Base-by-base conservation (phyloP, 35 echinoderm and acorn worm species). In the Anneissia japonica region DNA sequence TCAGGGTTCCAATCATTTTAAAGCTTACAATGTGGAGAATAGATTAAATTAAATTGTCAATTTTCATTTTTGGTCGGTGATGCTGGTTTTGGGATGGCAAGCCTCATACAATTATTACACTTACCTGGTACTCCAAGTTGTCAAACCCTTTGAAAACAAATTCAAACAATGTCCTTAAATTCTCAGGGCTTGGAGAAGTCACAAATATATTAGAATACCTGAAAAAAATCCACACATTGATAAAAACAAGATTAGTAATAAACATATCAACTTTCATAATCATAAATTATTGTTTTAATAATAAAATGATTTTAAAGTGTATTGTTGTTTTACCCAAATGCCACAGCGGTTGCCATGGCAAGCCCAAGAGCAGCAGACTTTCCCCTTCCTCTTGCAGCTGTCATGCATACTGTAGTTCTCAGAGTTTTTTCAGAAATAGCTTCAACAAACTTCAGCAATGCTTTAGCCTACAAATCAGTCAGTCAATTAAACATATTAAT, bases 151-250 rank as follows among this genome's bases (percentile, higher is more conserved):
- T 97, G 88, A 97, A 97, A 41, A 97, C 86, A 88, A 97, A 97
- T 77, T 97, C 95, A 97, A 97, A 97, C 37, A 97, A 46, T 13
- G 95, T 97, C 32, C 91, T 74, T 7, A 97, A 82, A 86, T 97
- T 97, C 79, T 97, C 95, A 21, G 95, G 95, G 38, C 95, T 97
- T 16, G 95, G 95, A 31, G 95, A 88, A 11, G 95, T 97, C 88
- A 97, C 95, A 91, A 97, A 97, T 30, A 97, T 97, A 75, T 97
- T 97, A 30, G 95, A 97, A 83, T 97, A 97, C 38, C 95, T 97
- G 83, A 38, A 36, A 74, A 32, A 51, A 35, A 29, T 80, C n/a
- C n/a, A n/a, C n/a, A n/a, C n/a, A n/a, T n/a, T n/a, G n/a, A n/a
- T n/a, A n/a, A n/a, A n/a, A n/a, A n/a, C n/a, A n/a, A n/a, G n/a